A percentile compares a stretch with the other conserved stretches of the same genome.
These are phyloP conservation scores for Tetrax tetrax DNA, from an alignment of 2,113 vertebrate species.

Conservation along the genomic window DNA sequence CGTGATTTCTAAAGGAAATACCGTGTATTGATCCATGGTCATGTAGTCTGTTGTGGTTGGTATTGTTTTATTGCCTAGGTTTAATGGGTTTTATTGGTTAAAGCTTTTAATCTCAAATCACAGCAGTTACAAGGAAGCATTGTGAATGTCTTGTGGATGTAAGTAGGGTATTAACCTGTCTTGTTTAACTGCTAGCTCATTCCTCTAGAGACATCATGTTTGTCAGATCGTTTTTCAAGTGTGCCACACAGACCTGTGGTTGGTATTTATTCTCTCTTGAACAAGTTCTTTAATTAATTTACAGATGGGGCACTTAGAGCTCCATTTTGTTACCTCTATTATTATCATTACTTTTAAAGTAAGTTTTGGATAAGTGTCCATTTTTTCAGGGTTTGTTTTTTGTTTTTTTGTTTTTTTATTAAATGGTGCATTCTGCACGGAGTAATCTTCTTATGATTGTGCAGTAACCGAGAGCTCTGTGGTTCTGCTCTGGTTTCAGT, in stretches of 20 bases:
- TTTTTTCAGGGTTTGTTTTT: not conserved
- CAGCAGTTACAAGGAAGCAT: not conserved
- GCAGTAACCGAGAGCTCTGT: not conserved
- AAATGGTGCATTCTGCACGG: not conserved
- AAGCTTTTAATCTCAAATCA: conserved; percentile 56
- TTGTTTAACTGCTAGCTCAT: conserved; percentile 48
- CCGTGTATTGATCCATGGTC: not conserved
- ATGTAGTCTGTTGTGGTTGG: not conserved
- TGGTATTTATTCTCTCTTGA: conserved; percentile 50
- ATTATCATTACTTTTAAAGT: not conserved
- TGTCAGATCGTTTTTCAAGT: conserved; percentile 75
- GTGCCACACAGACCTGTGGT: not conserved
- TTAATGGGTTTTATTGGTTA: conserved; percentile 63
- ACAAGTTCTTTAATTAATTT: conserved; percentile 46
- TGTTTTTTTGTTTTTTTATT: not conserved
- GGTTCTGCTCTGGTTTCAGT: not conserved
- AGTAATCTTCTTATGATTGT: not conserved
- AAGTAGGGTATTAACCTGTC: conserved; percentile 68
- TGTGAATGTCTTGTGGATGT: conserved; percentile 34
- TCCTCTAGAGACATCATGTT: conserved; percentile 68
- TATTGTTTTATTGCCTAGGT: conserved; percentile 53
- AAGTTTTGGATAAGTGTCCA: not conserved
- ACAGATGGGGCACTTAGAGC: not conserved
- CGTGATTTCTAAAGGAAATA: conserved; percentile 23
- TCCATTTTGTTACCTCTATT: not conserved